Conservation (phyloP, 2,113 vertebrate genomes). For the Tenebrosternarchus preto region DNA sequence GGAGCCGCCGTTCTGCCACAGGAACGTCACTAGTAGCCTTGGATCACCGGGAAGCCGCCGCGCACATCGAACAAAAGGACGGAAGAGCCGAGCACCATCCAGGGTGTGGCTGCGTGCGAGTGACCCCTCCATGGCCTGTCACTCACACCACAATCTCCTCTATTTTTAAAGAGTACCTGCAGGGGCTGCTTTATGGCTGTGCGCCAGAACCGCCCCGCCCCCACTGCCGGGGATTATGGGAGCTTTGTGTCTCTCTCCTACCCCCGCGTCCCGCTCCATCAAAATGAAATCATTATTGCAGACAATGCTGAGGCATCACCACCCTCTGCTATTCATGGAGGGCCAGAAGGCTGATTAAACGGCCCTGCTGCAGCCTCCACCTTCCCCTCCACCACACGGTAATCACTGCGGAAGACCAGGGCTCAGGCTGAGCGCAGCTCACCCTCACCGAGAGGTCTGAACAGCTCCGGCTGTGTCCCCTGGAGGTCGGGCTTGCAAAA, state of each 20-base stretch:
- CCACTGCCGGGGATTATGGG: constrained; percentile 38
- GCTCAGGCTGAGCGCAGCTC: not conserved
- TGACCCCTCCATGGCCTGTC: constrained; percentile 7
- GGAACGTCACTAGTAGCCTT: not conserved
- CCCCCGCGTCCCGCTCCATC: constrained; percentile 37
- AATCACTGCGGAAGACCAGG: constrained; percentile 3
- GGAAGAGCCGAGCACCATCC: not conserved
- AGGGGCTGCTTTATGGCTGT: constrained; percentile 41
- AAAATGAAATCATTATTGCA: constrained; percentile 46
- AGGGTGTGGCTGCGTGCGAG: constrained; percentile 30
- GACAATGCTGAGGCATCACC: constrained; percentile 43
- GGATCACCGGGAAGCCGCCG: not conserved
- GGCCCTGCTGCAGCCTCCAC: constrained; percentile 13
- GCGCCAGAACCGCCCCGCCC: constrained; percentile 15
- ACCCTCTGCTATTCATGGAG: constrained; percentile 40
- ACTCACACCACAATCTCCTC: constrained; percentile 45
- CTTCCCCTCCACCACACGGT: constrained; percentile 32
- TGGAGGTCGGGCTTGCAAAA: too few species aligned
- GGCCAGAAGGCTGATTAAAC: constrained; percentile 42
- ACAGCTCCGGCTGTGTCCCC: not conserved
- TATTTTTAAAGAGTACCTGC: constrained; percentile 48
- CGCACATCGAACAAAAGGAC: constrained; percentile 6
- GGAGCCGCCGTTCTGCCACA: too few species aligned
- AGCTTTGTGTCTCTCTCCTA: constrained; percentile 39
- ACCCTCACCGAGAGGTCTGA: not conserved